Base-by-base conservation (phyloP, 2,113 vertebrate species). In the Brienomyrus brachyistius region DNA sequence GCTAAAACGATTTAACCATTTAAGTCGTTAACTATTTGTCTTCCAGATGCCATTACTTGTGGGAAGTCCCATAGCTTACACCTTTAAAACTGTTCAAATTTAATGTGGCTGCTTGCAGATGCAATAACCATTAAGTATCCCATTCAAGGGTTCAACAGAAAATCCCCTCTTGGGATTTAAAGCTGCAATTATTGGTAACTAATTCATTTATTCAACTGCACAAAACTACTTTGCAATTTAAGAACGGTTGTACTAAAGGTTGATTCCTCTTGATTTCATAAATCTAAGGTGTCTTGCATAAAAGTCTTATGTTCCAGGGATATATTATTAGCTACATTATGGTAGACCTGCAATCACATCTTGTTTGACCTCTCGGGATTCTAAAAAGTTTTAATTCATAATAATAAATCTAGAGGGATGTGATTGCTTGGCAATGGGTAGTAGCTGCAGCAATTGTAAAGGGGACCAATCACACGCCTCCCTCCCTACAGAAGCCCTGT, bases 381-480 rank as follows among this genome's bases (percentile, higher is more conserved):
- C 70, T 4, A 74, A 17, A 91, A 59, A 43, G 51, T 80, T 91
- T 82, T 87, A 82, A 59, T 89, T 91, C 88, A 91, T 87, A 89
- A 89, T 84, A 91, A 17, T 89, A 43, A 77, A 74, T 45, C 90
- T 62, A 45, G 21, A 7, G 40, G 83, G 88, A 89, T 48, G 40
- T 19, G 51, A 87, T 86, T 91, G 88, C 88, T 48, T 87, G 90
- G 88, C 83, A 80, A 89, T 51, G 31, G 6, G 27, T 45, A 88
- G 70, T 40, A 66, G 82, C 88, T 56, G 85, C 43, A 50, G 88
- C 48, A 84, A 62, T 80, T 89, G 45, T 52, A 43, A 87, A 52
- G 74, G 59, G 80, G 88, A 89, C 59, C 80, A 90, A 86, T 21
- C 48, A 56, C 19, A 31, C 11, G 45, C 90, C 84, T 91, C 88